These are phyloP conservation scores for Parasteatoda tepidariorum DNA, from an alignment of 1,140 invertebrate genomes.

Conservation along the genomic window DNA sequence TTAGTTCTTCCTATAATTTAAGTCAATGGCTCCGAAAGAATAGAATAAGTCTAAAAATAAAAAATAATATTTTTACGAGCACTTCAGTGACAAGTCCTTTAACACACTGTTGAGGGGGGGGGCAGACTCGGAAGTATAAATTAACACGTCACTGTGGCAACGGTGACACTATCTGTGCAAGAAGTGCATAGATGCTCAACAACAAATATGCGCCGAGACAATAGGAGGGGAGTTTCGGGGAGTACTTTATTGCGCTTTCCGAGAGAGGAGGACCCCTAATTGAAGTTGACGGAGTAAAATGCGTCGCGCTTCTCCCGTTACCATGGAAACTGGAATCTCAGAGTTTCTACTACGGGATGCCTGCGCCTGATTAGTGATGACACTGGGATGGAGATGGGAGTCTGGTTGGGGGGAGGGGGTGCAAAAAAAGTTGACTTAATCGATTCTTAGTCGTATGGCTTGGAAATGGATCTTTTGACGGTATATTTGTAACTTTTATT, in stretches of 20 bases:
- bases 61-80: no score
- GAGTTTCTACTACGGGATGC: slow-evolving; percentile 21
- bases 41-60: no score
- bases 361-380: slow-evolving; percentile 50
- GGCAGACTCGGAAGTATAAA: not conserved
- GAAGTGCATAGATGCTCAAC: not conserved
- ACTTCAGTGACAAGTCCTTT: no score
- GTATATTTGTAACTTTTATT: no score
- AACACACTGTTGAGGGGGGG: no score
- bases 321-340: slow-evolving; percentile 22
- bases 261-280: slow-evolving; percentile 17
- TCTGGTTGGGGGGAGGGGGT: not conserved
- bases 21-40: no score
- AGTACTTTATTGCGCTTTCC: not conserved
- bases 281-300: slow-evolving; percentile 46
- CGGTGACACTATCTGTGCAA: not conserved
- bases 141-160: not conserved
- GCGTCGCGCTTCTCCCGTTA: not conserved
- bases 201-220: slow-evolving; percentile 1
- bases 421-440: slow-evolving; percentile 56
- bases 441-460: slow-evolving; percentile 13
- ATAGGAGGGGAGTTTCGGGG: not conserved
- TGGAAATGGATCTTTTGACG: not conserved
- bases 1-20: no score
- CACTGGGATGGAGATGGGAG: slow-evolving; percentile 3